Evolutionary conservation across 2,888 invertebrate species (phyloP).

Genomic region (Lithophane ornitopus): DNA sequence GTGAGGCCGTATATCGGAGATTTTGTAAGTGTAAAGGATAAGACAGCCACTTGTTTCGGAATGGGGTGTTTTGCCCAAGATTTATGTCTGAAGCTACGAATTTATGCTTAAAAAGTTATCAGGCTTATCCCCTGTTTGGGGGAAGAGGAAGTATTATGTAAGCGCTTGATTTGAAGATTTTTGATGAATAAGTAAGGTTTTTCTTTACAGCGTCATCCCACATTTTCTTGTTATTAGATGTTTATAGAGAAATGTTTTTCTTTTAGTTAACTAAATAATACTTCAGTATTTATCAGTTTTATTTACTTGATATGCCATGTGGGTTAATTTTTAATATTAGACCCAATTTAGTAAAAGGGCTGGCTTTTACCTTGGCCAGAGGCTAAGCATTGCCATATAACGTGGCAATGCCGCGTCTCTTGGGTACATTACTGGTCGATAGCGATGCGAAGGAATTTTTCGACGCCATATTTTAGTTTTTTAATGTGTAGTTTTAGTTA

Average conservation of each 20-base stretch:
- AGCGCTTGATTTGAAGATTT: constrained; percentile 17
- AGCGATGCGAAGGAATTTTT: too few relatives aligned
- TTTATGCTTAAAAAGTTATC: constrained; percentile 52
- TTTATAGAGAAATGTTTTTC: not conserved
- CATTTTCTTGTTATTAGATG: constrained; percentile 8
- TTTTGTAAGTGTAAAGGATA: constrained; percentile 44
- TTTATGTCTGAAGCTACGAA: constrained; percentile 39
- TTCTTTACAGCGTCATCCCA: not conserved
- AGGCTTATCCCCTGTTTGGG: constrained; percentile 33
- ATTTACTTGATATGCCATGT: too few relatives aligned
- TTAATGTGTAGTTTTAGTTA: too few relatives aligned
- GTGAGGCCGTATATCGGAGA: constrained; percentile 39
- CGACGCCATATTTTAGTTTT: too few relatives aligned
- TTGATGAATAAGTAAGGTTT: constrained; percentile 34
- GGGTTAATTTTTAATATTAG: not conserved
- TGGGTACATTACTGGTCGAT: too few relatives aligned
- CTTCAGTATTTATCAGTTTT: not conserved
- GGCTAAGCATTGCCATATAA: too few relatives aligned
- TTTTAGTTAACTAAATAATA: not conserved
- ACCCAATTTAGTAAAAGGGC: not conserved
- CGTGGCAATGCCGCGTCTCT: too few relatives aligned
- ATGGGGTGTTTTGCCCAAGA: constrained; percentile 40
- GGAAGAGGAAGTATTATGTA: constrained; percentile 18
- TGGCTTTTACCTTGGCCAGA: too few relatives aligned
- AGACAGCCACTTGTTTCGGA: constrained; percentile 29